Evolutionary conservation across 2,888 invertebrate genomes (phyloP).

Genomic region (Diplolepis rosae): DNA sequence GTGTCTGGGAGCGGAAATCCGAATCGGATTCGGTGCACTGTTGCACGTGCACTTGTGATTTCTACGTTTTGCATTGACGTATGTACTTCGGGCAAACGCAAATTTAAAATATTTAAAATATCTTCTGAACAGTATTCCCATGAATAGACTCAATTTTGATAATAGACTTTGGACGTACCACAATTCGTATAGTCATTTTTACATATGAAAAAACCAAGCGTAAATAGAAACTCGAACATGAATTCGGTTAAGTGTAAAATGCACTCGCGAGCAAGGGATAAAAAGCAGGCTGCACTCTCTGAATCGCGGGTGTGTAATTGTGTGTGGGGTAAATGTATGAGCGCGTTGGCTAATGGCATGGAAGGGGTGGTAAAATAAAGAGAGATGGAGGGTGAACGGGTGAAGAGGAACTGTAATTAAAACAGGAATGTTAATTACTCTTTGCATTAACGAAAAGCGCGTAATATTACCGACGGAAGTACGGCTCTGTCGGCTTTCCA

Average conservation of each 20-base stretch:
- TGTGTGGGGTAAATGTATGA: slow-evolving; percentile 26
- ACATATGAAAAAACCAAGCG: slow-evolving; percentile 59
- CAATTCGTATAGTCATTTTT: slow-evolving; percentile 43
- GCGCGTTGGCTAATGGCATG: slow-evolving; percentile 60
- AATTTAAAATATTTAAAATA: background rate
- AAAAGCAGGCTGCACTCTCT: slow-evolving; percentile 32
- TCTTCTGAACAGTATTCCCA: background rate
- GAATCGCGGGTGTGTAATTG: slow-evolving; percentile 1
- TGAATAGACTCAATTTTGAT: slow-evolving; percentile 38
- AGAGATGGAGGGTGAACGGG: slow-evolving; percentile 41
- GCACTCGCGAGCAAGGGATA: slow-evolving; percentile 41
- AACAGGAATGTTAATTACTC: slow-evolving; percentile 73
- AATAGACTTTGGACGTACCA: slow-evolving; percentile 41
- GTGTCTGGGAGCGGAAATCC: slow-evolving; percentile 68
- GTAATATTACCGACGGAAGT: slow-evolving; percentile 48
- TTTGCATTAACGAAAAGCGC: slow-evolving; percentile 71
- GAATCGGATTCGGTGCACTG: slow-evolving; percentile 69
- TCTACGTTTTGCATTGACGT: slow-evolving; percentile 51
- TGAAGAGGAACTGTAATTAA: slow-evolving; percentile 66
- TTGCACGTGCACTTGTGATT: slow-evolving; percentile 51
- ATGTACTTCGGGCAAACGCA: background rate
- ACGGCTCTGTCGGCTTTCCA: slow-evolving; percentile 31
- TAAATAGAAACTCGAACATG: slow-evolving; percentile 63
- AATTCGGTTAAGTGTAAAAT: slow-evolving; percentile 66
- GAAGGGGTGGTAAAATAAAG: slow-evolving; percentile 55